phyloP scores from a whole-genome alignment of 1,140 invertebrate genomes.

The Notospermus geniculatus region DNA sequence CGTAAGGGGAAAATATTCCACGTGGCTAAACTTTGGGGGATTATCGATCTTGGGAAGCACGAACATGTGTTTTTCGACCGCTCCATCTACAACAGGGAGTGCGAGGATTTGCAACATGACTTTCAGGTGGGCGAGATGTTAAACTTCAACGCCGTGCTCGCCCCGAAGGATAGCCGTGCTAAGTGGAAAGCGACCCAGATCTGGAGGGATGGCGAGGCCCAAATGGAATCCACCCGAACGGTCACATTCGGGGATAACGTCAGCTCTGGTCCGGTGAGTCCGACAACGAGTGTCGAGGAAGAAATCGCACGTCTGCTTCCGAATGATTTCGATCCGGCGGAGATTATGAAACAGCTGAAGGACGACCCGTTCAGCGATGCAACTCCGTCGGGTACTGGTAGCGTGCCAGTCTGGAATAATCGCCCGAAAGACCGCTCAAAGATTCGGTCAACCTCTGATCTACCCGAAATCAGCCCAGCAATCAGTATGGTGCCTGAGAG shows the following conservation, averaged over 20 bases:
- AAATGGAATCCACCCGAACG: not conserved
- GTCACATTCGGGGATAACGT: not conserved
- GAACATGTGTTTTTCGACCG: slow-evolving; percentile 59
- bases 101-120: slow-evolving; percentile 53
- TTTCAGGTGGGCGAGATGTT: slow-evolving; percentile 52
- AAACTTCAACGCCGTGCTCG: slow-evolving; percentile 55
- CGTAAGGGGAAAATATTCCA: slow-evolving; percentile 53
- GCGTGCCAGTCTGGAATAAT: slow-evolving; percentile 55
- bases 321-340: slow-evolving; percentile 11
- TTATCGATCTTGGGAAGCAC: slow-evolving; percentile 56
- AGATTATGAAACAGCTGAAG: slow-evolving; percentile 6
- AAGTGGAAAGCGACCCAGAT: slow-evolving; percentile 54
- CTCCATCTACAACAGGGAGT: slow-evolving; percentile 51
- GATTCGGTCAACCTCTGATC: slow-evolving; percentile 43
- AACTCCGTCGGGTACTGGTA: slow-evolving; percentile 50
- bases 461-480: slow-evolving; percentile 39
- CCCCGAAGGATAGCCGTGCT: slow-evolving; percentile 54
- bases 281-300: slow-evolving; percentile 17
- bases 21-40: slow-evolving; percentile 57
- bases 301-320: not conserved
- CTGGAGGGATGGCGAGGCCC: slow-evolving; percentile 51
- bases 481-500: slow-evolving; percentile 53
- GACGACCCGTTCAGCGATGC: slow-evolving; percentile 45
- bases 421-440: slow-evolving; percentile 42
- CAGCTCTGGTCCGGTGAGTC: not conserved